A percentile compares a stretch with the other conserved stretches of the same genome.
Evolutionary conservation across 1,140 invertebrate genomes (phyloP).

Genomic region (Cydia strobilella): DNA sequence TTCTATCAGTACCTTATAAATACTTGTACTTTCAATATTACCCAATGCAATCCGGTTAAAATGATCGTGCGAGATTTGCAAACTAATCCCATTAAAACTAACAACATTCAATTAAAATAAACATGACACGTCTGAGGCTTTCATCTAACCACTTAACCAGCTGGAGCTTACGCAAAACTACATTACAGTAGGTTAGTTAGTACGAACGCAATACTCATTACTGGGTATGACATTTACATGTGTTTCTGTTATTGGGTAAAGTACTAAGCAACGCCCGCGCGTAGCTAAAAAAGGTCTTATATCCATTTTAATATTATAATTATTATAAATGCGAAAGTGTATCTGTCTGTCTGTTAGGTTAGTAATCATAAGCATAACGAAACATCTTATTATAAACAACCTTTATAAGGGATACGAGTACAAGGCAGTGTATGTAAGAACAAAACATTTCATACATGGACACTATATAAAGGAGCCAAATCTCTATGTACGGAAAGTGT

Average conservation of each 20-base stretch:
- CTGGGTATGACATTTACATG: conserved; percentile 67
- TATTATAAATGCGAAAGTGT: no score
- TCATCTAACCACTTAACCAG: conserved; percentile 13
- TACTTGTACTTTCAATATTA: not conserved
- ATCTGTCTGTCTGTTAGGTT: no score
- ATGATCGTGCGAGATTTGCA: conserved; percentile 2
- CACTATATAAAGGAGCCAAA: no score
- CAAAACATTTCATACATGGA: conserved; percentile 30
- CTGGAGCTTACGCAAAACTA: conserved; percentile 51
- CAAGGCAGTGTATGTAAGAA: conserved; percentile 20
- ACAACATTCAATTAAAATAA: conserved; percentile 15
- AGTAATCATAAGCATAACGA: conserved; percentile 35
- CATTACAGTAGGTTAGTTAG: conserved; percentile 21
- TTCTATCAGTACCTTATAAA: not conserved
- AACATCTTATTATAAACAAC: no score
- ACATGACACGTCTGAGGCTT: conserved; percentile 10
- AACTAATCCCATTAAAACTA: conserved; percentile 7
- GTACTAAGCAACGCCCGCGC: conserved; percentile 15
- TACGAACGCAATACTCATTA: conserved; percentile 49
- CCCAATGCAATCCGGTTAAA: not conserved
- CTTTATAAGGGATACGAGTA: no score
- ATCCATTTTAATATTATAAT: no score
- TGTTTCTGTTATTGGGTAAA: conserved; percentile 69
- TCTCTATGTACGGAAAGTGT: no score
- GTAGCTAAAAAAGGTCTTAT: not conserved